A percentile compares a stretch with the other conserved stretches of the same genome.
phyloP scores from a whole-genome alignment of 2,113 vertebrate species.

The Turnix velox region DNA sequence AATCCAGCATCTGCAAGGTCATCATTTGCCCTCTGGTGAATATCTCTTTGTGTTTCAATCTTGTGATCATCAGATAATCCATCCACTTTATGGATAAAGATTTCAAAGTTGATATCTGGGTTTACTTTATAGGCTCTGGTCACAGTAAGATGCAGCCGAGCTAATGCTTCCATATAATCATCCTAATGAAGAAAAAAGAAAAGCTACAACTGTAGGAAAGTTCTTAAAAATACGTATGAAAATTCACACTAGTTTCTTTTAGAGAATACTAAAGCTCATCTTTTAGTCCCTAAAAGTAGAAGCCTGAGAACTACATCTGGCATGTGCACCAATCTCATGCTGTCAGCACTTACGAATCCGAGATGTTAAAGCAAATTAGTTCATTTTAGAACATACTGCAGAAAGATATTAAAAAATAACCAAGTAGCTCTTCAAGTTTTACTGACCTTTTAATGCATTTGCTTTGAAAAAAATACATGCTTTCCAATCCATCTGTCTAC shows the following conservation, averaged over 20 bases:
- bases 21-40: conserved; percentile 90
- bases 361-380: not conserved
- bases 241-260: not conserved
- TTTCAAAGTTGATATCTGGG: conserved; percentile 93
- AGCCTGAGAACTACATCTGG: not conserved
- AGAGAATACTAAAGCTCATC: not conserved
- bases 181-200: conserved; percentile 73
- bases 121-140: conserved; percentile 93
- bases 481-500: not conserved
- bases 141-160: conserved; percentile 89
- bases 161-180: conserved; percentile 91
- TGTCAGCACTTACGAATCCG: not conserved
- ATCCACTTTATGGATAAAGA: conserved; percentile 96
- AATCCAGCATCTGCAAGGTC: conserved; percentile 87
- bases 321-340: not conserved
- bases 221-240: not conserved
- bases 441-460: not conserved
- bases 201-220: not conserved
- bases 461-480: not conserved
- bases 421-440: not conserved
- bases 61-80: conserved; percentile 93
- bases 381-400: not conserved
- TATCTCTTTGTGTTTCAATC: conserved; percentile 93
- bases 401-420: not conserved
- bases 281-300: not conserved